Percentiles rank a stretch among this genome's conserved stretches.
These are phyloP conservation scores for Cistogaster globosa DNA, from an alignment of 2,888 invertebrate genomes.

Conservation along the genomic window DNA sequence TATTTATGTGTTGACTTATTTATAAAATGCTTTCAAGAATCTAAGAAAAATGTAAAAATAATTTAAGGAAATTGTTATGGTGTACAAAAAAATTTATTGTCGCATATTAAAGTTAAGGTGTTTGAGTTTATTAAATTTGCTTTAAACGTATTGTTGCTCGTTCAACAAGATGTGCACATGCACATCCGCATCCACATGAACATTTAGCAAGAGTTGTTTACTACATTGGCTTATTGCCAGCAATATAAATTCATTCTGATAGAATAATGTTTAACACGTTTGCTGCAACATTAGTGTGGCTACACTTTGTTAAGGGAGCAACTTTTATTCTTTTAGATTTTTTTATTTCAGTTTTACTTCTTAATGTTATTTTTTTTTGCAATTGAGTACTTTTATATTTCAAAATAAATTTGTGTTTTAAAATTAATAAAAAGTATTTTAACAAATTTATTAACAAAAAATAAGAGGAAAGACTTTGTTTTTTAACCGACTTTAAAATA, in stretches of 20 bases:
- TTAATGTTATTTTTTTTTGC: no score
- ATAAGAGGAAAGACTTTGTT: no score
- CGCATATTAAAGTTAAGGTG: not conserved
- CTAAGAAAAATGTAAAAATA: not conserved
- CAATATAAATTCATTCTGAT: constrained; percentile 39
- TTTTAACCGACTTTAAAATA: no score
- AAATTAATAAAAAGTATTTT: no score
- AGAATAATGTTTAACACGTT: constrained; percentile 38
- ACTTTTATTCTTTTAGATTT: not conserved
- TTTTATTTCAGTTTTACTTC: no score
- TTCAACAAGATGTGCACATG: constrained; percentile 7
- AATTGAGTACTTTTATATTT: no score
- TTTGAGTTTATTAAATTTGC: not conserved
- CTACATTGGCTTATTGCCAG: constrained; percentile 57
- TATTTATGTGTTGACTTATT: not conserved
- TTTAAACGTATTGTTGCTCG: not conserved
- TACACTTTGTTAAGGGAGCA: not conserved
- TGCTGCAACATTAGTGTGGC: not conserved
- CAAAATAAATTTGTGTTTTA: no score
- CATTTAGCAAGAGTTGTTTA: constrained; percentile 29
- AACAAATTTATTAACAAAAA: no score
- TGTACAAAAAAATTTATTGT: not conserved
- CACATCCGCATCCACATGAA: not conserved
- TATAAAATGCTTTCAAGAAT: constrained; percentile 10
- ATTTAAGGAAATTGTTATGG: not conserved